Evolutionary conservation across 2,888 invertebrate species (phyloP), one percentile per base, ranked within the genome.

Genomic region (Catocala nupta): DNA sequence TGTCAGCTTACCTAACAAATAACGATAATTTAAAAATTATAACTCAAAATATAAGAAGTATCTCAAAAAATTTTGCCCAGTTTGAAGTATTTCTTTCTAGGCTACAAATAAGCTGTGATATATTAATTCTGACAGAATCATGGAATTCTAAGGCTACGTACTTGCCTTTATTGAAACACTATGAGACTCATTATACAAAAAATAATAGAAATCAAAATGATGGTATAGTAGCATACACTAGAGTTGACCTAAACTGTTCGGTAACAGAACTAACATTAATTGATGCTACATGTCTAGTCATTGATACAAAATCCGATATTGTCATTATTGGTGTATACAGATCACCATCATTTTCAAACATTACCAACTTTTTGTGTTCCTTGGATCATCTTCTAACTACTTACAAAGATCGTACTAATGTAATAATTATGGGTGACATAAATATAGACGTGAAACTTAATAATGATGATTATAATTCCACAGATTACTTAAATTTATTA

Each of bases 21-120:
- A 16, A 16, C 39, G 9, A 11, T 11, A 43, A 43, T 43, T 43
- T 43, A 11, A 43, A 43, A 43, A 43, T 43, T 11, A 10, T 43
- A 11, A 51, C 51, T 1, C 51, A 51, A 39, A 51, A 51, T 51
- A 51, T 51, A 33, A 51, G 51, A 39, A 51, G 51, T 12, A 51
- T 51, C 1, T 13, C 34, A 7, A 12, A 13, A 43, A n/a, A 51
- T 33, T 12, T 39, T 39, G 8, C 9, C 12, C 33, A 51, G 12
- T 51, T 51, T 39, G 39, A 51, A 39, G 39, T 51, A 2, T n/a
- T 51, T 5, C 13, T 51, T 5, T 12, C 51, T 13, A 36, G 51
- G 11, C 9, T 51, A 5, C 6, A 51, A 5, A 9, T 13, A 39
- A n/a, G 5, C 5, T 50, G 50, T 39, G 39, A 51, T 33, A 39